Evolutionary conservation across 2,113 vertebrate species (phyloP), one percentile per base, ranked within the genome.

Genomic region (Hepsetus odoe): DNA sequence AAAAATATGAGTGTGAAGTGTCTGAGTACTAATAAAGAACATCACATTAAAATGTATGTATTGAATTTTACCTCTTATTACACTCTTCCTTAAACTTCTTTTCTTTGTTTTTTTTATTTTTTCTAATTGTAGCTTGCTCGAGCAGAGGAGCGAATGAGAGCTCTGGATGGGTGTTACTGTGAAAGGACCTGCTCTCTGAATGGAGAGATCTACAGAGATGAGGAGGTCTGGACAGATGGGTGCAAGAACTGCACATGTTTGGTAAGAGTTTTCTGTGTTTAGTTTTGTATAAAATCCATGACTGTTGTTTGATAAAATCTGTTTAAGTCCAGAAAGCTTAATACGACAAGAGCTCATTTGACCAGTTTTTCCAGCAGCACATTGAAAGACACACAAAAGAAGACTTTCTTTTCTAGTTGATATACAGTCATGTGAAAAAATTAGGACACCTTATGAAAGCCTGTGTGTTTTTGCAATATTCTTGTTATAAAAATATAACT

Each of bases 161-260:
- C 92, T 62, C 71, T 96, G 92, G 94, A 96, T 82, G 93, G 95
- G 58, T 96, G 95, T 89, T 96, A 95, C 83, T 96, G 95, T 89
- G 95, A 96, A 84, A 93, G 91, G 84, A 95, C 94, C 26, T 96
- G 95, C 87, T 92, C 91, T 12, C 82, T 89, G 86, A 94, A 94
- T 77, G 94, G 92, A 42, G 88, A 26, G 28, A 91, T 90, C 74
- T 96, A 95, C 90, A 91, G 95, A 77, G 95, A 96, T 59, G 91
- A 93, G 38, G 94, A 95, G 68, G 92, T 93, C 40, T 96, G 95
- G 95, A 93, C 89, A 44, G 94, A 95, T 9, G 95, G 95, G 85
- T 96, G 95, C 85, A 96, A 91, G 88, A 96, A 95, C 90, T 96
- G 95, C 90, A 94, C 94, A 30, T 96, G 95, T 92, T 87, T 90